phyloP scores from a whole-genome alignment of 2,888 invertebrate genomes.

The Cantharis nigra region DNA sequence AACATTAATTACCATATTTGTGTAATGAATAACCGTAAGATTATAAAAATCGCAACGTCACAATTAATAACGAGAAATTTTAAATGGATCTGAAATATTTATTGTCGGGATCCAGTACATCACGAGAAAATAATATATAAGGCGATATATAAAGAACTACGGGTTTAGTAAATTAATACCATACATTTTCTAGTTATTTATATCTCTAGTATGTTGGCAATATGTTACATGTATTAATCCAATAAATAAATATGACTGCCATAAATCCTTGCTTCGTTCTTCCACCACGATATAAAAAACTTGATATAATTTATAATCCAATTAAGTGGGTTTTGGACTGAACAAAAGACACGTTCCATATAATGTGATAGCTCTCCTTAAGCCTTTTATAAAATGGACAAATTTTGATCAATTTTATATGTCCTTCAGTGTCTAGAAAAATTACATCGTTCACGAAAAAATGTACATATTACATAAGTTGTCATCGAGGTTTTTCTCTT shows the following conservation, averaged over 20 bases:
- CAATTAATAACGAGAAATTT: not conserved
- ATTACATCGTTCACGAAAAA: not conserved
- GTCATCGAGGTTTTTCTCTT: not conserved
- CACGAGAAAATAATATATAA: conserved; percentile 50
- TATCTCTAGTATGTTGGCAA: conserved; percentile 57
- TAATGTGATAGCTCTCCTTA: conserved; percentile 35
- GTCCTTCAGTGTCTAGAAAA: conserved; percentile 10
- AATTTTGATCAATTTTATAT: conserved; percentile 42
- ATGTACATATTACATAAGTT: not conserved
- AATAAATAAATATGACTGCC: conserved; percentile 58
- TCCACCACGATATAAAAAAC: conserved; percentile 43
- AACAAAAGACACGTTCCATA: conserved; percentile 43
- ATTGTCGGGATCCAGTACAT: conserved; percentile 47
- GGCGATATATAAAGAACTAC: conserved; percentile 50
- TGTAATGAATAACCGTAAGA: not conserved
- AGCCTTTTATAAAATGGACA: conserved; percentile 41
- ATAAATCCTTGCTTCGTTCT: conserved; percentile 54
- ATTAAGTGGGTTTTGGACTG: conserved; percentile 51
- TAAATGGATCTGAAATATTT: conserved; percentile 33
- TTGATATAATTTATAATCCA: conserved; percentile 57
- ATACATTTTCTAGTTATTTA: conserved; percentile 56
- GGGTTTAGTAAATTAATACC: conserved; percentile 56
- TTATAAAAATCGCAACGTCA: not conserved
- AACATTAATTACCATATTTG: not conserved
- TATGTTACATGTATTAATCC: conserved; percentile 59